Evolutionary conservation across 2,888 invertebrate genomes (phyloP).

Genomic region (Philereme transversata): DNA sequence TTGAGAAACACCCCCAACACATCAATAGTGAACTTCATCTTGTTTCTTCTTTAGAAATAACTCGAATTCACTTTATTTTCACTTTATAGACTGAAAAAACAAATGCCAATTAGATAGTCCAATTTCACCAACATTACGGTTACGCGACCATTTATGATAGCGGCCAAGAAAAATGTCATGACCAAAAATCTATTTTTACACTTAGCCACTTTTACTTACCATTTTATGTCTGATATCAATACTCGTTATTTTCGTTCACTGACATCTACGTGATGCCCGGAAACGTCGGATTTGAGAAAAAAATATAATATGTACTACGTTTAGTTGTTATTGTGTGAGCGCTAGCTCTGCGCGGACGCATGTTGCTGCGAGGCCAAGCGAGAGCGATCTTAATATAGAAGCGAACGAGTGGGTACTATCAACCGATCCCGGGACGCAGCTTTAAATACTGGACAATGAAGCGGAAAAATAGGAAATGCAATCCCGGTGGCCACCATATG

Average conservation of each 20-base stretch:
- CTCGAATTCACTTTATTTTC: conserved; percentile 61
- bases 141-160: conserved; percentile 38
- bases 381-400: conserved; percentile 79
- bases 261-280: conserved; percentile 53
- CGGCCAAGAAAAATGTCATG: conserved; percentile 18
- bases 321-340: conserved; percentile 70
- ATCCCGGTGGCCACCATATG: conserved; percentile 34
- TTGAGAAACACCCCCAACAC: conserved; percentile 80
- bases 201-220: conserved; percentile 44
- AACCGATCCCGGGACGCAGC: conserved; percentile 63
- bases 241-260: conserved; percentile 18
- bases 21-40: conserved; percentile 81
- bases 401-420: conserved; percentile 66
- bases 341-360: conserved; percentile 71
- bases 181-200: conserved; percentile 35
- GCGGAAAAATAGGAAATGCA: conserved; percentile 47
- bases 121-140: conserved; percentile 34
- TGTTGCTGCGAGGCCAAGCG: conserved; percentile 67
- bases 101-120: conserved; percentile 48
- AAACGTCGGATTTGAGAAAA: conserved; percentile 67
- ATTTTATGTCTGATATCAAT: conserved; percentile 39
- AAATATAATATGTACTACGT: conserved; percentile 80
- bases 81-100: conserved; percentile 71
- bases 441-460: conserved; percentile 57
- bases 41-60: conserved; percentile 48